Percentiles rank a stretch among this genome's conserved stretches.
These are phyloP conservation scores for Erebia epiphron DNA, from an alignment of 2,888 invertebrate species.

Conservation along the genomic window DNA sequence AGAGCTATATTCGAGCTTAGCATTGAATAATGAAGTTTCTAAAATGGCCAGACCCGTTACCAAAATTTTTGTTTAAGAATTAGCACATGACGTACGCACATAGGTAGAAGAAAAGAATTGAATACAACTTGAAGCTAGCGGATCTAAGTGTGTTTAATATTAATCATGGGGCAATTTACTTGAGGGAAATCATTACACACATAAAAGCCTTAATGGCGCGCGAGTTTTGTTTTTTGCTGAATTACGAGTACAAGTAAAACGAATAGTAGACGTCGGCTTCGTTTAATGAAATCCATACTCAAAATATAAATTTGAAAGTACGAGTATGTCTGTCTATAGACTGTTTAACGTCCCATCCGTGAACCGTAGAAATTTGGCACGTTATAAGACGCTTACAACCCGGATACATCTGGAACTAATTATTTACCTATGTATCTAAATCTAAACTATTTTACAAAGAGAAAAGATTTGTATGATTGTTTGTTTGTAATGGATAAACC, in stretches of 20 bases:
- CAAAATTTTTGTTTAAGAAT: neutral
- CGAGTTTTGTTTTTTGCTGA: slow-evolving; percentile 12
- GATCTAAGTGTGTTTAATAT: slow-evolving; percentile 14
- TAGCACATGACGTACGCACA: neutral
- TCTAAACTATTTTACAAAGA: too few species aligned
- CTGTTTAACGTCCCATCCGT: too few species aligned
- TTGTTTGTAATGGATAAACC: too few species aligned
- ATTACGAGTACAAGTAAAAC: slow-evolving; percentile 4
- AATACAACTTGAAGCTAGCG: slow-evolving; percentile 1
- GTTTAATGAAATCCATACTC: neutral
- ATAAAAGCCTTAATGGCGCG: slow-evolving; percentile 15
- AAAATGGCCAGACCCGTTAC: neutral
- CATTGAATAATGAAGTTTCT: too few species aligned
- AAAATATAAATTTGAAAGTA: too few species aligned
- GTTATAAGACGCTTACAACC: too few species aligned
- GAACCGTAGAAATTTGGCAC: too few species aligned
- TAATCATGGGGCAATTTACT: slow-evolving; percentile 20
- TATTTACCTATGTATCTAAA: too few species aligned
- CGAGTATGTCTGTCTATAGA: too few species aligned
- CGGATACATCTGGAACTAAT: too few species aligned
- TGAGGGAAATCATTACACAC: slow-evolving; percentile 18
- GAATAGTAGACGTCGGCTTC: neutral
- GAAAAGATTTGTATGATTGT: too few species aligned
- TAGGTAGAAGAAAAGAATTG: neutral
- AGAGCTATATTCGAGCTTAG: too few species aligned